Base-by-base conservation (phyloP, 2,888 invertebrate genomes). In the Oscheius onirici region DNA sequence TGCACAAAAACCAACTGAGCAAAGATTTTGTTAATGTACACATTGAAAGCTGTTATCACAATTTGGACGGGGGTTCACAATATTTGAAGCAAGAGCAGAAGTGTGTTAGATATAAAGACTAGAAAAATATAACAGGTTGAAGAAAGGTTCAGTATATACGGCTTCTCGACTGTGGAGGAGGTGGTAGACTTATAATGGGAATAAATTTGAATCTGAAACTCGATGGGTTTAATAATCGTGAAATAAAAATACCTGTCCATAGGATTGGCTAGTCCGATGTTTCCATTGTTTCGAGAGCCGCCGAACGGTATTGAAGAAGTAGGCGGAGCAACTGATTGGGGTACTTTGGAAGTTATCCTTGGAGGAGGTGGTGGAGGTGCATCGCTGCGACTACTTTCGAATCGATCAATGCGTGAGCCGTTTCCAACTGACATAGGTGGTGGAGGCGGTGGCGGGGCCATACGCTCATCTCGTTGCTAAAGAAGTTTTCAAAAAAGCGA, bases 171-270 rank as follows among this genome's bases (percentile, higher is more conserved):
- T 49, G 49, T 8, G 80, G 78, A 17, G 82, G 82, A 24, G 77
- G 80, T 10, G 82, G 82, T 22, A 82, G 72, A 44, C 74, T 63
- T 34, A 69, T 46, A 28, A 82, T 61, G 13, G 77, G 73, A 20
- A 75, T 52, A 24, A 82, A 82, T n/a, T 69, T 66, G 69, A 82
- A 82, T 65, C 81, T 74, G 71, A 22, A 74, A 60, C n/a, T n/a
- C n/a, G n/a, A 34, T 2, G 41, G 1, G 8, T 22, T 46, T 17
- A 34, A 28, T 8, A 26, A 40, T 2, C 3, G 28, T 17, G n/a
- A n/a, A 13, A 17, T 10, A 54, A n/a, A 60, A 17, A 22, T 43
- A 54, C 66, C 52, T 66, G 22, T 66, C 66, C 43, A 51, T 40
- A 20, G 66, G 66, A 52, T 66, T 24, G 13, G 20, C 13, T 6